phyloP scores from a whole-genome alignment of 2,888 invertebrate genomes.

The Drosophila engyochracea region DNA sequence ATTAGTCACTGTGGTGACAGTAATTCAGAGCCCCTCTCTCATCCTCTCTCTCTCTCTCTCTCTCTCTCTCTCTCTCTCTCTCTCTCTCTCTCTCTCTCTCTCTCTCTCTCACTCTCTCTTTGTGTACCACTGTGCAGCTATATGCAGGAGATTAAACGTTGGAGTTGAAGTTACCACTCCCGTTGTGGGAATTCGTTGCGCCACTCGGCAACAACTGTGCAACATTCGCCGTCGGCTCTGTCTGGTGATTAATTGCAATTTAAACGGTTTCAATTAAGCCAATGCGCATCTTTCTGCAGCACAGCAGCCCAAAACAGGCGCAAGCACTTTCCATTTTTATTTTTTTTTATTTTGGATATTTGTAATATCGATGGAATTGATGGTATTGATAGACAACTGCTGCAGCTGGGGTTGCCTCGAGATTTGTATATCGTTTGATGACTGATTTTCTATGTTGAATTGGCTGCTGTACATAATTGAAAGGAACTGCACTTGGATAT shows the following conservation, averaged over 20 bases:
- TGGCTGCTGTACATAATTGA: constrained; percentile 20
- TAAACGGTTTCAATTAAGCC: constrained; percentile 84
- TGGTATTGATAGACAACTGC: constrained; percentile 52
- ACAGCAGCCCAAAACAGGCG: constrained; percentile 39
- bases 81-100: neutral
- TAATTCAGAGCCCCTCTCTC: constrained; percentile 48
- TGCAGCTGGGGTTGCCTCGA: constrained; percentile 29
- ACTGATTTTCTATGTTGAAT: constrained; percentile 29
- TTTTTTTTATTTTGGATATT: constrained; percentile 20
- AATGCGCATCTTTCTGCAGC: constrained; percentile 77
- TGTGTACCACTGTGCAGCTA: constrained; percentile 30
- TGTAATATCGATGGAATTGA: constrained; percentile 57
- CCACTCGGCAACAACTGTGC: constrained; percentile 80
- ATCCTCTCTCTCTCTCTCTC: neutral
- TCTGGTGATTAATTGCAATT: constrained; percentile 84
- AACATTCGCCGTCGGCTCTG: constrained; percentile 56
- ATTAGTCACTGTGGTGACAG: constrained; percentile 82
- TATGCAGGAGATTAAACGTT: constrained; percentile 47
- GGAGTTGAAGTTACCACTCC: constrained; percentile 29
- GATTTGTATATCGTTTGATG: constrained; percentile 22
- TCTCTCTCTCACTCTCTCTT: neutral
- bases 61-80: neutral
- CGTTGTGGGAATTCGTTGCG: constrained; percentile 66
- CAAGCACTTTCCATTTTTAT: constrained; percentile 16
- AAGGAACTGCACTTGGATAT: constrained; percentile 38